Conservation (phyloP, 2,113 vertebrate species). For the Oenanthe melanoleuca region DNA sequence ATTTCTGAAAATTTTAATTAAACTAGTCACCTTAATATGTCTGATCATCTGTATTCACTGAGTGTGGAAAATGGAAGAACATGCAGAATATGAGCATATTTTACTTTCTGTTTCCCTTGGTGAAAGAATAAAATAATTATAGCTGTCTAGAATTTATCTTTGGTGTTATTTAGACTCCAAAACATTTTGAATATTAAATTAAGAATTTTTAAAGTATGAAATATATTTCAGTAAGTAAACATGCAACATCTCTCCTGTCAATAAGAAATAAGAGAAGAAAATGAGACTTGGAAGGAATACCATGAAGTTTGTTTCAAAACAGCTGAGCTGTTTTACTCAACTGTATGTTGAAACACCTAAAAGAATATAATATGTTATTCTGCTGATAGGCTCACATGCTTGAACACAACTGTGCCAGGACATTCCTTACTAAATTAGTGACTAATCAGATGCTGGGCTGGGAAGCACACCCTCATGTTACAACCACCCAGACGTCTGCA, state of each 20-base stretch:
- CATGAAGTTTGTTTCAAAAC: not conserved
- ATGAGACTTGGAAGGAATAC: not conserved
- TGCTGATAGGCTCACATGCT: conserved; percentile 63
- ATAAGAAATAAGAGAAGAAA: not conserved
- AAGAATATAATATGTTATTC: conserved; percentile 61
- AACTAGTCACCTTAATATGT: not conserved
- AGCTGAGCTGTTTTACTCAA: not conserved
- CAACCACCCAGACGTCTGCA: conserved; percentile 34
- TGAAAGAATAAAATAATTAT: not conserved
- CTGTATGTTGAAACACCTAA: not conserved
- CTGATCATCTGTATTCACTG: not conserved
- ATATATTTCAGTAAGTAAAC: not conserved
- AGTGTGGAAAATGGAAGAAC: not conserved
- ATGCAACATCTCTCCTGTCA: not conserved
- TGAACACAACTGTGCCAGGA: conserved; percentile 33
- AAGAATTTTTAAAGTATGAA: not conserved
- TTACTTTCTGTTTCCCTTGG: not conserved
- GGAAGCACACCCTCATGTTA: conserved; percentile 74
- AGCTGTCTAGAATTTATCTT: not conserved
- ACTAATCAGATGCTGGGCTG: conserved; percentile 72
- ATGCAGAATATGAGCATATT: not conserved
- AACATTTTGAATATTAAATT: not conserved
- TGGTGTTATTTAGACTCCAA: not conserved
- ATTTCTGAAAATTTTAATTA: not conserved
- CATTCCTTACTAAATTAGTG: conserved; percentile 69